Conservation (phyloP, 2,888 invertebrate genomes). For the Drosophila pegasa region DNA sequence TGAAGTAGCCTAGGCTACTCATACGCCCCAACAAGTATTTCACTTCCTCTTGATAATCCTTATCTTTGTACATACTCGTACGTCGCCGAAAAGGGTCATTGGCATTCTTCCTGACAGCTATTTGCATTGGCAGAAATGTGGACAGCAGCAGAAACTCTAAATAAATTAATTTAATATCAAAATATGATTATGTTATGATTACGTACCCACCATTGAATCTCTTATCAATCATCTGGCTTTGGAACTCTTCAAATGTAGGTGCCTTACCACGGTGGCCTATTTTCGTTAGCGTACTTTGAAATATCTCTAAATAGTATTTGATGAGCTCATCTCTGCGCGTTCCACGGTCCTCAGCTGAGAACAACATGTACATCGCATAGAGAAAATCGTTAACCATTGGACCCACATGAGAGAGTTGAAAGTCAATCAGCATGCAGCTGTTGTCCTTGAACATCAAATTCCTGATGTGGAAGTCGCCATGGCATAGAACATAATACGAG, state of each 20-base stretch:
- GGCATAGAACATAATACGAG: conserved; percentile 65
- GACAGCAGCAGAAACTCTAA: conserved; percentile 40
- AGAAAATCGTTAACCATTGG: conserved; percentile 64
- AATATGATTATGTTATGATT: conserved; percentile 26
- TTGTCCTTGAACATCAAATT: conserved; percentile 72
- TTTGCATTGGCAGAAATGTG: conserved; percentile 45
- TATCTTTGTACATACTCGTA: conserved; percentile 31
- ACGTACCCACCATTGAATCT: conserved; percentile 52
- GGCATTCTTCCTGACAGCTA: conserved; percentile 20
- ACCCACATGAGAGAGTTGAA: conserved; percentile 63
- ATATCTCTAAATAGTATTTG: conserved; percentile 59
- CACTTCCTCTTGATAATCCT: conserved; percentile 40
- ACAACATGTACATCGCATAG: conserved; percentile 65
- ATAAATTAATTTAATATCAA: background rate
- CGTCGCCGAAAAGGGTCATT: conserved; percentile 45
- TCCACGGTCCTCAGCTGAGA: conserved; percentile 54
- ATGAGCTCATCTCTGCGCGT: conserved; percentile 53
- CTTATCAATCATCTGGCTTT: conserved; percentile 48
- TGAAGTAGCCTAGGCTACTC: conserved; percentile 58
- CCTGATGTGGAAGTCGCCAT: conserved; percentile 72
- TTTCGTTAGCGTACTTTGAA: conserved; percentile 50
- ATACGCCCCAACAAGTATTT: conserved; percentile 47
- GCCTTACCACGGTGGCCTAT: conserved; percentile 48
- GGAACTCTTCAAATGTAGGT: conserved; percentile 60
- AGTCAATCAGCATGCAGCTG: conserved; percentile 69